phyloP scores from a whole-genome alignment of 2,888 invertebrate species.

The Xylophagus ater region DNA sequence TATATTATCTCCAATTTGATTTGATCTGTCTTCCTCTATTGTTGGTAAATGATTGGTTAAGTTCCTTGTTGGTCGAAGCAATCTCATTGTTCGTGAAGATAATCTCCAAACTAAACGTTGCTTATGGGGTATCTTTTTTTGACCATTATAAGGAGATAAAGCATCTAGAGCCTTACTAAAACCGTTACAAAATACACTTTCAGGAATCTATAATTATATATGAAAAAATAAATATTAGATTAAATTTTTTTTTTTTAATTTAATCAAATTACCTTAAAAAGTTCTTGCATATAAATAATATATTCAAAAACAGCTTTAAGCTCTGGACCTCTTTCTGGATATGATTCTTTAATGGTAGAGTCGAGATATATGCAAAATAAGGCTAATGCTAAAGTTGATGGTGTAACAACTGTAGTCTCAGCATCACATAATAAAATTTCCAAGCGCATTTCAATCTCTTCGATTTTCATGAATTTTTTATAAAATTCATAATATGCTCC shows the following conservation, averaged over 20 bases:
- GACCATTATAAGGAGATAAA: slow-evolving; percentile 59
- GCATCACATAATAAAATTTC: slow-evolving; percentile 69
- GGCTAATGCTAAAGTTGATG: slow-evolving; percentile 66
- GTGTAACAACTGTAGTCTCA: slow-evolving; percentile 58
- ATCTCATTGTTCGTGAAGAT: slow-evolving; percentile 56
- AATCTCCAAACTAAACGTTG: slow-evolving; percentile 69
- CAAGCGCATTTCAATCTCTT: slow-evolving; percentile 54
- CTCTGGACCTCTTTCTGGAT: slow-evolving; percentile 37
- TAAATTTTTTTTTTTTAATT: neutral
- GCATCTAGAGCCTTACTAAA: slow-evolving; percentile 52
- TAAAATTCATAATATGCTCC: slow-evolving; percentile 42
- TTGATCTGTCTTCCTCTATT: slow-evolving; percentile 54
- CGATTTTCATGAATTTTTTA: slow-evolving; percentile 44
- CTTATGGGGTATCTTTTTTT: slow-evolving; percentile 53
- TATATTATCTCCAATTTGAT: slow-evolving; percentile 29
- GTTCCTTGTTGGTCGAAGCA: slow-evolving; percentile 62
- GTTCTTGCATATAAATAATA: slow-evolving; percentile 58
- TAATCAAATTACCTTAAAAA: slow-evolving; percentile 51
- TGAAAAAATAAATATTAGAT: slow-evolving; percentile 15
- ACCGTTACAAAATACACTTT: slow-evolving; percentile 50
- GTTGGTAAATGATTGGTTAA: slow-evolving; percentile 61
- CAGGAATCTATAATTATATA: slow-evolving; percentile 48
- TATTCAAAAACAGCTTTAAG: slow-evolving; percentile 56
- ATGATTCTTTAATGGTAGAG: slow-evolving; percentile 34
- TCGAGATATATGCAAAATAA: slow-evolving; percentile 63